phyloP scores from a whole-genome alignment of 1,140 invertebrate genomes.

The Drosophila athabasca region DNA sequence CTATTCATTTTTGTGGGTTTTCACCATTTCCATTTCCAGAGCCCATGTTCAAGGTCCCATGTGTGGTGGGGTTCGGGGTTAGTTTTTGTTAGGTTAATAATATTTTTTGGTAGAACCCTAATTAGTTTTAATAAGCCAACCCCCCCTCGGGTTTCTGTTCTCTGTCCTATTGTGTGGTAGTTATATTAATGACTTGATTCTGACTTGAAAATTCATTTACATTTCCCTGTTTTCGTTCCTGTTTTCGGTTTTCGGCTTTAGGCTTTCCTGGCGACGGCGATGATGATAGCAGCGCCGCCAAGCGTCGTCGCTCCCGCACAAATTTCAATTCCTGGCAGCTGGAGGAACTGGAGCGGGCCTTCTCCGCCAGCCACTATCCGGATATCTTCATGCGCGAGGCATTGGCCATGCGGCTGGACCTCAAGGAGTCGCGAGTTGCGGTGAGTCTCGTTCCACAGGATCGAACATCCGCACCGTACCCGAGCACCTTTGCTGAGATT shows the following conservation, averaged over 20 bases:
- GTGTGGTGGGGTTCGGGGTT: slow-evolving; percentile 10
- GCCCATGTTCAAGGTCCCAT: slow-evolving; percentile 1
- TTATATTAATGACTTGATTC: slow-evolving; percentile 35
- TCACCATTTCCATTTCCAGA: neutral
- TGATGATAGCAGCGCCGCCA: slow-evolving; percentile 84
- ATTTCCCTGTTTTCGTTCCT: slow-evolving; percentile 3
- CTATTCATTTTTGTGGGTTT: slow-evolving; percentile 1
- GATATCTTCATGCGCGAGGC: slow-evolving; percentile 99
- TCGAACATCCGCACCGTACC: neutral
- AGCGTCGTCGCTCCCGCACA: slow-evolving; percentile 95
- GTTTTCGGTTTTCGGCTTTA: slow-evolving; percentile 26
- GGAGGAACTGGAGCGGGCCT: slow-evolving; percentile 98
- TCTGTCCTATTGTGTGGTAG: too few species aligned
- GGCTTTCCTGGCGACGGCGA: slow-evolving; percentile 83
- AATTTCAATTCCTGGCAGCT: slow-evolving; percentile 99
- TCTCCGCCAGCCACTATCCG: slow-evolving; percentile 98
- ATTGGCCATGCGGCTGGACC: slow-evolving; percentile 95
- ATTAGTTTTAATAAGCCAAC: slow-evolving; percentile 71
- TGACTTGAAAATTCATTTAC: slow-evolving; percentile 27
- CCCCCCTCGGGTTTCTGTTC: neutral
- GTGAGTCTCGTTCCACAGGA: slow-evolving; percentile 88
- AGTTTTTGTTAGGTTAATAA: slow-evolving; percentile 38
- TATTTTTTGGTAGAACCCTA: slow-evolving; percentile 34
- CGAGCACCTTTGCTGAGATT: slow-evolving; percentile 79
- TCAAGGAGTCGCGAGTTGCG: slow-evolving; percentile 99